A percentile compares a stretch with the other conserved stretches of the same genome.
Conservation (phyloP, 1,140 invertebrate genomes). For the Formica selysi region DNA sequence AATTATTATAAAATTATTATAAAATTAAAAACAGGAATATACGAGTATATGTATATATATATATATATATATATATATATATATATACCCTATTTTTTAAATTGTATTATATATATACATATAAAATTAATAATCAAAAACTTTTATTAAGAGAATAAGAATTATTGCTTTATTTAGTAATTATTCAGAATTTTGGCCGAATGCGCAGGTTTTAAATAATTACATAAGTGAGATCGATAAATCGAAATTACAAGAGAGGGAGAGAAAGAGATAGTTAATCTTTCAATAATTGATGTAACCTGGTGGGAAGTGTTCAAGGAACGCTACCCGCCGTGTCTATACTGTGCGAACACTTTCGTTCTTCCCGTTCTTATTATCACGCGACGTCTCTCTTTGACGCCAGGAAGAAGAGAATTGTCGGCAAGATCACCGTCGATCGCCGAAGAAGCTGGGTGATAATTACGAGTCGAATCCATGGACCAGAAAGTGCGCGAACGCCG, state of each 20-base stretch:
- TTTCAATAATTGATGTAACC: neutral
- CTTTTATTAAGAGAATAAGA: neutral
- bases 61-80: too few species aligned
- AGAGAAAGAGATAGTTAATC: neutral
- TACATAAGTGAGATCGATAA: neutral
- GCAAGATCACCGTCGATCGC: neutral
- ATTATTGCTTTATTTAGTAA: slow-evolving; percentile 24
- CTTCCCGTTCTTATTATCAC: neutral
- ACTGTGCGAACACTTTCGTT: neutral
- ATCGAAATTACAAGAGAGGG: neutral
- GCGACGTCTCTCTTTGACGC: slow-evolving; percentile 20
- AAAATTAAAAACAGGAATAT: neutral
- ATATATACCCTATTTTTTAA: too few species aligned
- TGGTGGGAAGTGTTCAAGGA: neutral
- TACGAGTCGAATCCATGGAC: slow-evolving; percentile 33
- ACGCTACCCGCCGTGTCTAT: neutral
- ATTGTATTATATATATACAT: neutral
- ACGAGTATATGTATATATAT: too few species aligned
- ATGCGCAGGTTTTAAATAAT: neutral
- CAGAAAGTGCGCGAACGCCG: slow-evolving; percentile 40
- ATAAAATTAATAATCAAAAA: slow-evolving; percentile 14
- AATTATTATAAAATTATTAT: slow-evolving; percentile 19
- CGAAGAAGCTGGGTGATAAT: slow-evolving; percentile 36
- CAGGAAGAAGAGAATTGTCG: slow-evolving; percentile 27
- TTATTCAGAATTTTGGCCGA: neutral